Evolutionary conservation across 2,888 invertebrate genomes (phyloP), one percentile per base, ranked within the genome.

Genomic region (Archips xylosteana): DNA sequence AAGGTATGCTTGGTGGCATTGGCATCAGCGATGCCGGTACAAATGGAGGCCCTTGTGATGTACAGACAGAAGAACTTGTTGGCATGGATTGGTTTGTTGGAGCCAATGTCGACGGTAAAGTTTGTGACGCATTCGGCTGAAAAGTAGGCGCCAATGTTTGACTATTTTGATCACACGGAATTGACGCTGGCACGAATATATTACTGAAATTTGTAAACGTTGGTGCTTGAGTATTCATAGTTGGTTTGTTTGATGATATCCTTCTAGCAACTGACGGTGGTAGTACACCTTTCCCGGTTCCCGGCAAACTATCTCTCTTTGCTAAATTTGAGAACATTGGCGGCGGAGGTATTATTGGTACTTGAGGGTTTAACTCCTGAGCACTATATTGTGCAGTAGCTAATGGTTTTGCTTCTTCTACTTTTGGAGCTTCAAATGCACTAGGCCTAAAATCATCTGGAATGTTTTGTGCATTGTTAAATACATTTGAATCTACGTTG

Each of bases 251-350:
- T 0, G 88, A 85, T 0, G 88, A 82, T 75, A 94, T 87, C 15
- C 92, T 86, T 66, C 94, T 89, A 32, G 94, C 94, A 0, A 94
- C 89, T 0, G 94, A 94, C 0, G 94, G 94, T 6, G 94, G 94
- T 76, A 94, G 77, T 2, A 93, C 80, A 0, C 90, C 76, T 76
- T 88, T 92, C 23, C 81, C 86, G n/a, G 82, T 77, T n/a, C 81
- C 74, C 4, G 74, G 57, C 69, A 84, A 84, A 65, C 78, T 82
- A 5, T 87, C 87, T 54, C 75, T 83, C 71, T 79, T 83, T 39
- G 80, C 76, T 45, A 85, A 60, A 68, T 89, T 87, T 1, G 92
- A 89, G 77, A 92, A 93, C 91, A 91, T 92, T 0, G 92, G 91
- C 1, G 94, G 94, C 3, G 93, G 94, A 8, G 94, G 92, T 70